These are phyloP conservation scores for Xylophagus ater DNA, from an alignment of 2,888 invertebrate species.

Conservation along the genomic window DNA sequence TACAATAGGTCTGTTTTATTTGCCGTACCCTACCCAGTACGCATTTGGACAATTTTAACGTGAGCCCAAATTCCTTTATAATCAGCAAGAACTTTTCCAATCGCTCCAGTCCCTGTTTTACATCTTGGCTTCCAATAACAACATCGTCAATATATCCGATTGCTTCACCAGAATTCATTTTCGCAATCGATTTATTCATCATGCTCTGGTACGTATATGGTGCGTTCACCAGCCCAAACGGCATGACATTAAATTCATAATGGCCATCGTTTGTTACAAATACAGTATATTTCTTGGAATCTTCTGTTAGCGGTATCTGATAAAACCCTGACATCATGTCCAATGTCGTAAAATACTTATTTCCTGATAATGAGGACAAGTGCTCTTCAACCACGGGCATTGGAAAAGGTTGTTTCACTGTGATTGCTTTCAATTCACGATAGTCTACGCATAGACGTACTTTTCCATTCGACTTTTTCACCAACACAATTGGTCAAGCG, in stretches of 20 bases:
- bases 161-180: conserved; percentile 1
- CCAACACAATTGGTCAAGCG: conserved; percentile 8
- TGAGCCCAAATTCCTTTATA: background rate
- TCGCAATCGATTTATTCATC: conserved; percentile 10
- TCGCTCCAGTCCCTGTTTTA: background rate
- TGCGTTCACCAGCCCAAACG: conserved; percentile 11
- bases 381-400: conserved; percentile 19
- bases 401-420: conserved; percentile 16
- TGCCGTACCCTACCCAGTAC: no score
- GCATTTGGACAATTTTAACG: background rate
- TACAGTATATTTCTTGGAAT: conserved; percentile 5
- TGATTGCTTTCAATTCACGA: conserved; percentile 14
- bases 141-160: conserved; percentile 6
- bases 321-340: conserved; percentile 11
- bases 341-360: conserved; percentile 6
- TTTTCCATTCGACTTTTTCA: conserved; percentile 6
- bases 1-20: no score
- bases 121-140: background rate
- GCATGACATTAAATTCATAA: conserved; percentile 12
- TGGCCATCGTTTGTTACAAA: conserved; percentile 9
- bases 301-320: conserved; percentile 8
- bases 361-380: conserved; percentile 11
- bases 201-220: conserved; percentile 9
- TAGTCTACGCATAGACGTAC: conserved; percentile 17
- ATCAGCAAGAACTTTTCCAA: background rate